Percentiles rank a stretch among this genome's conserved stretches.
Conservation (phyloP, 2,797 vertebrate genomes). For the Paedocypris micromegethes region DNA sequence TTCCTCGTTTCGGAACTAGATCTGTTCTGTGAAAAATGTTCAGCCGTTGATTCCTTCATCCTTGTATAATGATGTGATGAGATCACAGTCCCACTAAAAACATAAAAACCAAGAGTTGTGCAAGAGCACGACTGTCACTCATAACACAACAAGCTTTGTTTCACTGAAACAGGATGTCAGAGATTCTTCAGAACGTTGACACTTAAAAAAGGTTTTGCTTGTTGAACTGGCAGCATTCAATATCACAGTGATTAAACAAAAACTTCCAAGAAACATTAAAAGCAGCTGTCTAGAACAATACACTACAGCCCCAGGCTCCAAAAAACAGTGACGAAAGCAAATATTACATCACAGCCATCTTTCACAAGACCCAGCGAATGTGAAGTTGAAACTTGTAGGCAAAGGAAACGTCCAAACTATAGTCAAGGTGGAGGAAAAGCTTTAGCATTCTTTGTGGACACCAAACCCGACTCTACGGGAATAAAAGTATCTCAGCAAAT, state of each 20-base stretch:
- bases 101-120: not conserved
- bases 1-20: no score
- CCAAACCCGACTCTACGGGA: no score
- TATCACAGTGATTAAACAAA: slow-evolving; percentile 1
- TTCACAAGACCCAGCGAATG: slow-evolving; percentile 12
- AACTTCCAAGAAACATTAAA: slow-evolving; percentile 18
- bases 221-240: not conserved
- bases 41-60: no score
- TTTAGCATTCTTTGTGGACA: no score
- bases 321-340: slow-evolving; percentile 18
- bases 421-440: not conserved
- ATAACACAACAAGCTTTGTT: not conserved
- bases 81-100: slow-evolving; percentile 25
- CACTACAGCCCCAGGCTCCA: not conserved
- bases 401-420: not conserved
- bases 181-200: no score
- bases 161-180: not conserved
- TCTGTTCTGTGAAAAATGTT: no score
- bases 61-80: slow-evolving; percentile 10
- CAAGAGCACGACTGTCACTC: slow-evolving; percentile 12
- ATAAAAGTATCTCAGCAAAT: no score
- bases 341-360: slow-evolving; percentile 34
- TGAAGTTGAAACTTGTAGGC: slow-evolving; percentile 23
- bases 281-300: slow-evolving; percentile 36
- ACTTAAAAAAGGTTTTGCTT: no score